Evolutionary conservation across 2,888 invertebrate species (phyloP), one percentile per base, ranked within the genome.

Genomic region (Acheta domesticus): DNA sequence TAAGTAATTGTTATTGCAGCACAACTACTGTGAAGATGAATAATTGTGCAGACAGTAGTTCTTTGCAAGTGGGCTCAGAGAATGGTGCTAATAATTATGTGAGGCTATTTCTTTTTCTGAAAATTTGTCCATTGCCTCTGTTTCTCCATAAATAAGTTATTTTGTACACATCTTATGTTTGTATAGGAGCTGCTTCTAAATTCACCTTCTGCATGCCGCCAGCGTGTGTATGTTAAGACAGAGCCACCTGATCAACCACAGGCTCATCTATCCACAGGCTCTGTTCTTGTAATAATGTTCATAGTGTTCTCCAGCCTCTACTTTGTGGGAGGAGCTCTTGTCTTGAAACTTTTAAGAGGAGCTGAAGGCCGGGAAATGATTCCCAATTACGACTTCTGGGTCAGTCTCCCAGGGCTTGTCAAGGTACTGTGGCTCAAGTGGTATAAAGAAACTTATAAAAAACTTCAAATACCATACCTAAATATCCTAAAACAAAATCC

Each of bases 341-440:
- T 91, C 1, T 89, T 92, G 85, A 92, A 91, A 85, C 91, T 91
- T 84, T 86, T 92, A 74, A 89, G 92, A 86, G 93, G 93, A 49
- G 93, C 93, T 0, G 89, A 91, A 75, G 94, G 94, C 1, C 86
- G 90, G 81, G 94, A 94, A 87, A 89, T 93, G 83, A 89, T 94
- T 83, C 94, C 94, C 0, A 93, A 94, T 86, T 87, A 92, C 80
- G 90, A 89, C 79, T 94, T 94, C 86, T 94, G 94, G 94, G 87
- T 87, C 12, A 91, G 91, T 80, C 86, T 94, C 81, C 93, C 94
- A 4, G 88, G 89, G 82, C 89, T 93, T 83, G 91, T 93, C 50
- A 90, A 88, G 87, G 93, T 93, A 88, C 88, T 62, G 14, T 87
- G 21, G 49, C 12, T 77, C 62, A 62, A 5, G 62, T 62, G 62